Base-by-base conservation (phyloP, 2,797 vertebrate species). In the Hyperoplus immaculatus region DNA sequence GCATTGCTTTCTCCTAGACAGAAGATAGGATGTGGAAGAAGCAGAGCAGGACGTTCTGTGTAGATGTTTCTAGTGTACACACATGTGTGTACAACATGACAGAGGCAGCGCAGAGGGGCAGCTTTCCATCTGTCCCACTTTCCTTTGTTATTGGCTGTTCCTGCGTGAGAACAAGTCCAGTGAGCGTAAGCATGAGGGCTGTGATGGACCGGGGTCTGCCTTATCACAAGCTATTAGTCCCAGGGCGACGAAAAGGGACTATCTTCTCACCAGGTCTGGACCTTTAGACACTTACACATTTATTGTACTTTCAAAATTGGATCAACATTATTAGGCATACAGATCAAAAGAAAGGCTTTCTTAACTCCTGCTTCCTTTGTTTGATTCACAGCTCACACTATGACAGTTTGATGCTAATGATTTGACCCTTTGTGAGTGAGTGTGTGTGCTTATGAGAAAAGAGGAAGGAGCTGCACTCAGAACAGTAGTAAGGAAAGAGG, bases 21-120 rank as follows among this genome's bases (percentile, higher is more conserved):
- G 3, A 36, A 57, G 16, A 70, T 29, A 58, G 18, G 16, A 59
- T 59, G 62, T 77, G 56, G 57, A 46, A 72, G 53, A 55, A 29
- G 59, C 59, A 56, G 43, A 75, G 51, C 75, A 75, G 60, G 58
- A 15, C 39, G 53, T 51, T n/a, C 75, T 75, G 8, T 88, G 71
- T 81, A 66, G 67, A 29, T 91, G 91, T 92, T 91, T 91, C 68
- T 43, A 81, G 82, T 90, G 80, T 85, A 86, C 60, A 90, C 60
- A 90, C 61, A 85, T 8, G n/a, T n/a, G n/a, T n/a, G n/a, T n/a
- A 71, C 67, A 81, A 58, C n/a, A 1, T 56, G 60, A 87, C 72
- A 47, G 45, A 78, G 62, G 72, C 78, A 75, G 79, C 63, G 50
- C 39, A 11, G 64, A 79, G 63, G 29, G 58, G 59, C 42, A 11